Base-by-base conservation (phyloP, 2,113 vertebrate genomes). In the Syngnathus floridae region DNA sequence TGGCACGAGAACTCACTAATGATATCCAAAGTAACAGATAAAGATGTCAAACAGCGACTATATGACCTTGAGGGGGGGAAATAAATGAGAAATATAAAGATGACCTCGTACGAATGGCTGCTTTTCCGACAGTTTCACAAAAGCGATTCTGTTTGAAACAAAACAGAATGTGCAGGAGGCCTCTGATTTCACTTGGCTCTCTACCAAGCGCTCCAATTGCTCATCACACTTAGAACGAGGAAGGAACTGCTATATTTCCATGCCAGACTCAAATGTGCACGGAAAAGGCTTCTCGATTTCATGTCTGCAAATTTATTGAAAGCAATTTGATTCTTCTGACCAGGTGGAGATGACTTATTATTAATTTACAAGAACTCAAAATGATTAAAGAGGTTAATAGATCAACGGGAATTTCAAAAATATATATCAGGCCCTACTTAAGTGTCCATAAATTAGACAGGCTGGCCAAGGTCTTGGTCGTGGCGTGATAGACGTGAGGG, bases 171-270 rank as follows among this genome's bases (percentile, higher is more conserved):
- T 76, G 60, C 67, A 51, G 65, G 77, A 79, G 82, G 82, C 77
- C 77, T 71, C 58, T 71, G 82, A 70, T 65, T 73, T 69, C 41
- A 31, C 68, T 77, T 80, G 82, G 77, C 79, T 69, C 55, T 57
- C 58, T 67, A 73, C 69, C 81, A 78, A 81, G 56, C 63, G 70
- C 76, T 75, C 79, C 78, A 69, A 81, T 62, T 75, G 67, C 70
- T 83, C 81, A 82, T 86, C 78, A 80, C 80, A 84, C 80, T 70
- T 59, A 80, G 73, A 81, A 80, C 62, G 79, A 82, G 72, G 72
- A 77, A 76, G 67, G 75, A 80, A 77, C 73, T 80, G 63, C n/a
- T 3, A 59, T 78, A 16, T 82, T 81, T 83, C 79, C 43, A 81
- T 72, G 73, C 67, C 76, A 80, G 80, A 79, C 71, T 81, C 60